Evolutionary conservation across 2,888 invertebrate species (phyloP).

Genomic region (Platynereis dumerilii): DNA sequence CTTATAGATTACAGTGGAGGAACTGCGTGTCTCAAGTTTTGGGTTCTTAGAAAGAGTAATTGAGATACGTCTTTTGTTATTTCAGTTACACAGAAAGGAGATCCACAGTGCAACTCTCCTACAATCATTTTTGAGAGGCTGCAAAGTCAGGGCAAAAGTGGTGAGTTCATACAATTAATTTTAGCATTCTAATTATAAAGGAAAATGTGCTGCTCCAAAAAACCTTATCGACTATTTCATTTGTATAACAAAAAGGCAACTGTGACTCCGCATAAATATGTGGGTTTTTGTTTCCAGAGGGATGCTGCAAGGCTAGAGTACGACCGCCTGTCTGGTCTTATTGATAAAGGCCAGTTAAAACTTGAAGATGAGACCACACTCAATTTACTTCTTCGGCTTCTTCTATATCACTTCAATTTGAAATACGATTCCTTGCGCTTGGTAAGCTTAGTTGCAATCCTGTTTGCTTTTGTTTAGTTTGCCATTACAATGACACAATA

Average conservation of each 20-base stretch:
- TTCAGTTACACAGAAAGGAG: slow-evolving; percentile 75
- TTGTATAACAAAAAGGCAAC: too few species aligned
- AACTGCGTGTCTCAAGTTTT: too few species aligned
- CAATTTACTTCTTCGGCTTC: slow-evolving; percentile 32
- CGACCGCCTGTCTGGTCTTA: slow-evolving; percentile 65
- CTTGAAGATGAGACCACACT: slow-evolving; percentile 1
- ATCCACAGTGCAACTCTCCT: slow-evolving; percentile 80
- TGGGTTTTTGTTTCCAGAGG: slow-evolving; percentile 68
- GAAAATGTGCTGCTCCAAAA: background rate
- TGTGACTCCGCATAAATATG: too few species aligned
- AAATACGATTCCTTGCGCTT: slow-evolving; percentile 73
- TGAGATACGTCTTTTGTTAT: too few species aligned
- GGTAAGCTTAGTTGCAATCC: slow-evolving; percentile 60
- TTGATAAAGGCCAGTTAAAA: slow-evolving; percentile 33
- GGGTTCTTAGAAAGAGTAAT: too few species aligned
- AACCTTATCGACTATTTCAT: background rate
- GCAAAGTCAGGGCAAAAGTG: slow-evolving; percentile 45
- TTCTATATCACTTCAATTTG: slow-evolving; percentile 80
- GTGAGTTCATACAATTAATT: slow-evolving; percentile 40
- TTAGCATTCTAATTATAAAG: slow-evolving; percentile 2
- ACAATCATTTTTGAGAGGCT: slow-evolving; percentile 67
- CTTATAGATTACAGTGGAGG: too few species aligned
- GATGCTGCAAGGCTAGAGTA: slow-evolving; percentile 74
- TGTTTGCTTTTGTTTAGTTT: background rate
- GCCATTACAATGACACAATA: too few species aligned